Conservation (phyloP, 2,888 invertebrate genomes). For the Resseliella maxima region DNA sequence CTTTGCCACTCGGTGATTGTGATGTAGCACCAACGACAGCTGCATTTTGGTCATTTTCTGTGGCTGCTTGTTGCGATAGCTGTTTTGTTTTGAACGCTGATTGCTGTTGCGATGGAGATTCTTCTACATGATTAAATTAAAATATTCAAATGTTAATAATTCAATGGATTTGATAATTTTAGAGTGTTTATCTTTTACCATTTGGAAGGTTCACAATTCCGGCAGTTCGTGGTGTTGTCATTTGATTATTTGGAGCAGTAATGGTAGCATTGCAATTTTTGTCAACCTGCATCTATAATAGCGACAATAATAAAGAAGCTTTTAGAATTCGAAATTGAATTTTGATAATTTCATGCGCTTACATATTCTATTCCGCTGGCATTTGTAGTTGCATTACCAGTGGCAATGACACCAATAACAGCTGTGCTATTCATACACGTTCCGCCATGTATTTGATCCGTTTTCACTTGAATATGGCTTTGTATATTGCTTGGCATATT, state of each 20-base stretch:
- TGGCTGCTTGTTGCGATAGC: constrained; percentile 63
- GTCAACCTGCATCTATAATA: constrained; percentile 68
- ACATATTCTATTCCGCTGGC: constrained; percentile 68
- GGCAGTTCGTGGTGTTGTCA: constrained; percentile 70
- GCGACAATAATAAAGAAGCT: constrained; percentile 24
- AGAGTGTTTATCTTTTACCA: neutral
- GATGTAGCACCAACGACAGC: constrained; percentile 11
- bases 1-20: neutral
- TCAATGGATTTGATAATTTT: neutral
- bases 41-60: constrained; percentile 9
- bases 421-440: constrained; percentile 35
- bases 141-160: neutral
- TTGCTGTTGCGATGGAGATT: constrained; percentile 65
- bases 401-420: constrained; percentile 37
- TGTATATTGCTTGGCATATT: constrained; percentile 62
- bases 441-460: constrained; percentile 63
- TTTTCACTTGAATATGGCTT: constrained; percentile 62
- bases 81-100: constrained; percentile 65
- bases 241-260: constrained; percentile 75
- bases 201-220: constrained; percentile 60
- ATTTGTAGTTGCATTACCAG: constrained; percentile 65
- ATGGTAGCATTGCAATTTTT: constrained; percentile 78
- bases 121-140: neutral
- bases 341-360: constrained; percentile 59
- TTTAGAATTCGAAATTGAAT: neutral